Base-by-base conservation (phyloP, 2,888 invertebrate genomes). In the Diarsia rubi region DNA sequence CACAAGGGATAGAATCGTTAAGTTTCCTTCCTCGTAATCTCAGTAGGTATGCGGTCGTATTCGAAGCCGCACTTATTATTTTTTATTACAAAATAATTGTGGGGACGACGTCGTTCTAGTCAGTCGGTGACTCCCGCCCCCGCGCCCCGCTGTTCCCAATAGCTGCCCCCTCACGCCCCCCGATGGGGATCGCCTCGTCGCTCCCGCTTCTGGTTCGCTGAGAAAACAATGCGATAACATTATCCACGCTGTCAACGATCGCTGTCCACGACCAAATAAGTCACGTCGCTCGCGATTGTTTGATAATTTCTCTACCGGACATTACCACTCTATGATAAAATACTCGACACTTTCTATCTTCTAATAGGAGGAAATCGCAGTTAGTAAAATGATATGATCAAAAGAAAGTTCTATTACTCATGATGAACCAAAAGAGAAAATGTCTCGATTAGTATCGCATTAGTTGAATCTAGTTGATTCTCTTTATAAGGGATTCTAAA, bases 61-160 rank as follows among this genome's bases (percentile, higher is more conserved):
- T 89, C 82, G 89, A 90, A 90, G 89, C 90, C 89, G 87, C 89
- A 87, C 90, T 91, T 91, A 90, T 91, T 91, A 91, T 92, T 93
- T 93, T 93, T 92, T 94, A 93, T 94, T 93, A 93, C 91, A 91
- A 93, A 92, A 93, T 92, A 93, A 93, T 93, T 92, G 92, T 91
- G 89, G 85, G 88, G 91, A 90, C 91, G 91, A 91, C 92, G 90
- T 91, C 92, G 92, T 91, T 91, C 90, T 87, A 85, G 79, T 86
- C 92, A 93, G 94, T 93, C 94, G 90, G 77, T 88, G 92, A 93
- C 92, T 92, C 87, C 73, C 76, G 78, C 73, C 77, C 75, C 75
- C 65, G 8, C 19, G 1, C 79, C 76, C 84, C 79, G 37, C 63
- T 11, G 54, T 21, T 71, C 73, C 75, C 42, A 62, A 73, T 76